These are phyloP conservation scores for Lordiphosa stackelbergi DNA, from an alignment of 1,140 invertebrate genomes.

Conservation along the genomic window DNA sequence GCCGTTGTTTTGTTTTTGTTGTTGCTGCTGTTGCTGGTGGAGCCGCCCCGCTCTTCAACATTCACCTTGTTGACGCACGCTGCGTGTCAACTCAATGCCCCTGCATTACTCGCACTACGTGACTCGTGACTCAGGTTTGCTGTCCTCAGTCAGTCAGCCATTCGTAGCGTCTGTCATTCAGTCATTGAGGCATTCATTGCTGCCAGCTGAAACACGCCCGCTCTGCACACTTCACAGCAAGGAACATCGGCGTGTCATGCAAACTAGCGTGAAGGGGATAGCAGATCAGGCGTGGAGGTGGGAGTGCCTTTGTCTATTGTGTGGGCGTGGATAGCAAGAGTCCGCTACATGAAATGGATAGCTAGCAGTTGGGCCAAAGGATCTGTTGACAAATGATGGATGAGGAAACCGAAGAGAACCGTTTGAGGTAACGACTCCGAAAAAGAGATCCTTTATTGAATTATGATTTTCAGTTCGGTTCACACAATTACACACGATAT, in stretches of 20 bases:
- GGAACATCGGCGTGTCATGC: conserved; percentile 17
- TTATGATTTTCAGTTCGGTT: no score
- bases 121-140: conserved; percentile 2
- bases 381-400: conserved; percentile 36
- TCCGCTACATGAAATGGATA: conserved; percentile 29
- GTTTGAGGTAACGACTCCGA: not conserved
- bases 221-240: conserved; percentile 8
- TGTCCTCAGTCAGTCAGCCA: conserved; percentile 22
- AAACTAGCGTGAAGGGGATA: conserved; percentile 21
- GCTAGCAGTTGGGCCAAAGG: conserved; percentile 13
- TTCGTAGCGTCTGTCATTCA: conserved; percentile 43
- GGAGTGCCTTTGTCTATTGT: conserved; percentile 29
- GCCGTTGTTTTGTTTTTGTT: conserved; percentile 13
- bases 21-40: conserved; percentile 15
- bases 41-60: not conserved
- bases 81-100: conserved; percentile 33
- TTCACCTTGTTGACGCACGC: conserved; percentile 27
- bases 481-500: no score
- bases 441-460: no score
- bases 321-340: conserved; percentile 34
- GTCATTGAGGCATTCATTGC: conserved; percentile 35
- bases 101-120: conserved; percentile 41
- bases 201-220: conserved; percentile 25
- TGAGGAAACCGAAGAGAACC: conserved; percentile 13
- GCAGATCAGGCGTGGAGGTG: conserved; percentile 8